These are phyloP conservation scores for Coluber constrictor DNA, from an alignment of 2,797 vertebrate genomes.

Conservation along the genomic window DNA sequence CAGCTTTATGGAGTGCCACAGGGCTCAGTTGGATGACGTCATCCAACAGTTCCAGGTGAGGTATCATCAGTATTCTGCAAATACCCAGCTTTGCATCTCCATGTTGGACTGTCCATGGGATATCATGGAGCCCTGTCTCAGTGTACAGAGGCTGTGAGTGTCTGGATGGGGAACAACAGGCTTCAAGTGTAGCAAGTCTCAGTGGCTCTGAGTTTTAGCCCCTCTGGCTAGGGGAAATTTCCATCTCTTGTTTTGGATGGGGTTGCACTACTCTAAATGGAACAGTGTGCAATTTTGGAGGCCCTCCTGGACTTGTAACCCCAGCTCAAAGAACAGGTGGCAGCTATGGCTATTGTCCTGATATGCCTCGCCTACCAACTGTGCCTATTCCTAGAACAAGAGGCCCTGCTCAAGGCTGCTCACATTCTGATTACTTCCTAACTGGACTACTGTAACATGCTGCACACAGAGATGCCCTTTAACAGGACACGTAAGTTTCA, in stretches of 20 bases:
- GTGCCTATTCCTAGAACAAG: background rate
- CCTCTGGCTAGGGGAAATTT: too few species aligned
- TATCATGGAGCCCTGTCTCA: too few species aligned
- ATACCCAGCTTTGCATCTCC: background rate
- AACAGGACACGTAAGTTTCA: too few species aligned
- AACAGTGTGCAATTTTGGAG: background rate
- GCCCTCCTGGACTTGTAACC: background rate
- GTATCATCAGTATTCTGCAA: background rate
- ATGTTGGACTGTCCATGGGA: background rate
- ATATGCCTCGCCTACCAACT: background rate
- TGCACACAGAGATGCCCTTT: too few species aligned
- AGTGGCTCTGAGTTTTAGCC: too few species aligned
- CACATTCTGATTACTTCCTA: background rate
- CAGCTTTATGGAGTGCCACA: background rate
- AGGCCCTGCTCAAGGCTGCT: background rate
- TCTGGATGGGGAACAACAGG: too few species aligned
- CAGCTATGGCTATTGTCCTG: background rate
- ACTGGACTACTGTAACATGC: too few species aligned
- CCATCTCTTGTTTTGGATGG: too few species aligned
- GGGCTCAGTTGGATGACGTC: background rate
- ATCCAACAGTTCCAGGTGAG: background rate
- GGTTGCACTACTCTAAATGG: background rate
- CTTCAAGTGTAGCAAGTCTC: too few species aligned
- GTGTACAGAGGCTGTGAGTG: too few species aligned
- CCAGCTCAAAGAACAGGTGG: too few species aligned